Evolutionary conservation across 2,888 invertebrate genomes (phyloP).

Genomic region (Scaptomyza cyrtandrae): DNA sequence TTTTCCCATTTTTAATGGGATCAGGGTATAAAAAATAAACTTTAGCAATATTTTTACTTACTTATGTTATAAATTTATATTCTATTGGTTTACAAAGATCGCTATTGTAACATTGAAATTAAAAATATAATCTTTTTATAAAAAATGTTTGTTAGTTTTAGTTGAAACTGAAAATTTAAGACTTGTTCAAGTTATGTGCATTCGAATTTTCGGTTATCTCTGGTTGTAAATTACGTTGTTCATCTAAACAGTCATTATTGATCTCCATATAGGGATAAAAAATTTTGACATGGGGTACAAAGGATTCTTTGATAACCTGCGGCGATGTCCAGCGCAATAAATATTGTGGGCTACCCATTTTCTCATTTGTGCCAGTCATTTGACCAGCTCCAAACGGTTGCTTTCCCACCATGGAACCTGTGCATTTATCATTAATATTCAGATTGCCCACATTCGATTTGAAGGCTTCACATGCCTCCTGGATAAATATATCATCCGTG

Average conservation of each 20-base stretch:
- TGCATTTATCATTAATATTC: slow-evolving; percentile 98
- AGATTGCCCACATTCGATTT: slow-evolving; percentile 97
- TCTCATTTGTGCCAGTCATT: slow-evolving; percentile 99
- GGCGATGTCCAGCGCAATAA: slow-evolving; percentile 95
- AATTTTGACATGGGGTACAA: slow-evolving; percentile 91
- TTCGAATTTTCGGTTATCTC: neutral
- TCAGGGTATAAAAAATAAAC: neutral
- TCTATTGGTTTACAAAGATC: too few relatives aligned
- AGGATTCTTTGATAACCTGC: slow-evolving; percentile 96
- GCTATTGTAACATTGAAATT: too few relatives aligned
- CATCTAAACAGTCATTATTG: neutral
- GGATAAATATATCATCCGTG: slow-evolving; percentile 90
- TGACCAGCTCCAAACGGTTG: slow-evolving; percentile 99
- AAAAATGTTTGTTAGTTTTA: neutral
- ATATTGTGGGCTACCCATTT: slow-evolving; percentile 98
- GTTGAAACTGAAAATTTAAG: neutral
- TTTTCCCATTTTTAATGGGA: too few relatives aligned
- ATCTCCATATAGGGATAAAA: slow-evolving; percentile 85
- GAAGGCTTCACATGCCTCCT: slow-evolving; percentile 90
- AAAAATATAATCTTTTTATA: too few relatives aligned
- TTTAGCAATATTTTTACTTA: neutral
- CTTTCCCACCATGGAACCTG: slow-evolving; percentile 98
- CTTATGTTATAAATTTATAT: too few relatives aligned
- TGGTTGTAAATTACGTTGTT: neutral
- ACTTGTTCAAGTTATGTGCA: neutral